Conservation (phyloP, 2,888 invertebrate genomes). For the Prosapia bicincta region DNA sequence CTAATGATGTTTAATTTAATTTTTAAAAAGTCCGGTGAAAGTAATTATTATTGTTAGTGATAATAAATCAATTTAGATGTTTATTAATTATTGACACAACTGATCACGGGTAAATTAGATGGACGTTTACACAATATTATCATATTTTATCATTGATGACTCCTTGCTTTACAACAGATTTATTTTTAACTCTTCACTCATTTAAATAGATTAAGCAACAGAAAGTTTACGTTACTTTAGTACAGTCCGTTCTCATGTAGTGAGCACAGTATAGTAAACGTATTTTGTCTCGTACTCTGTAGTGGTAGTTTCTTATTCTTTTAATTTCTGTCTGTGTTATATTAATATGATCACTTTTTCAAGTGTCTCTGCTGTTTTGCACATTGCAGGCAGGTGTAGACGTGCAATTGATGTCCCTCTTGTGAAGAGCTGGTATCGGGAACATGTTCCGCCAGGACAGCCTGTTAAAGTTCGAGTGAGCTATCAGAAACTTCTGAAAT, state of each 20-base stretch:
- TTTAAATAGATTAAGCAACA: neutral
- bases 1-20: neutral
- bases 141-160: neutral
- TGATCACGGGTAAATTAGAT: neutral
- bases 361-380: neutral
- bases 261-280: neutral
- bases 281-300: neutral
- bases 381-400: conserved; percentile 68
- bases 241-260: no score
- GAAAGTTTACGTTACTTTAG: no score
- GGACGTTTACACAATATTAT: neutral
- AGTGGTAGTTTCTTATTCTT: neutral
- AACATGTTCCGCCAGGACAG: conserved; percentile 91
- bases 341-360: neutral
- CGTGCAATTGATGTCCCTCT: conserved; percentile 96
- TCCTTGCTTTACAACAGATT: neutral
- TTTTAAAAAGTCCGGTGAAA: neutral
- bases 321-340: neutral
- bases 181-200: neutral
- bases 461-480: conserved; percentile 96
- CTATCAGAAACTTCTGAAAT: conserved; percentile 97
- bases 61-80: neutral
- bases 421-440: conserved; percentile 96
- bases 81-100: conserved; percentile 4
- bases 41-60: neutral